Conservation (phyloP, 2,888 invertebrate species). For the Conus canariensis region DNA sequence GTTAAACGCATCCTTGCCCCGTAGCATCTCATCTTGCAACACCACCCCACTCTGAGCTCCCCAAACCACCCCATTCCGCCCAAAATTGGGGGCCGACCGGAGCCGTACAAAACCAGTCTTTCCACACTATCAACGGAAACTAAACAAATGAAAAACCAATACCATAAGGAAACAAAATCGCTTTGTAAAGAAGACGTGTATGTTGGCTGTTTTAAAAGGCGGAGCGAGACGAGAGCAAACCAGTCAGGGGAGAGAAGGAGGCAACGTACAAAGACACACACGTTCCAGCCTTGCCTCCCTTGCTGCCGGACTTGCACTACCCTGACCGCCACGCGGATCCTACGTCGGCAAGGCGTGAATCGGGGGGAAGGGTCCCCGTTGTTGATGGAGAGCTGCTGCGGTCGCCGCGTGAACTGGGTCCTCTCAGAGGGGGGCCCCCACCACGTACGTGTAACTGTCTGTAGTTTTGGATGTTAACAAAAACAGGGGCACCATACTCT, state of each 20-base stretch:
- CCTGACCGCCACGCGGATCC: background rate
- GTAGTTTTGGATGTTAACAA: background rate
- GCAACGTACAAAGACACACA: background rate
- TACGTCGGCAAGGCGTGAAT: background rate
- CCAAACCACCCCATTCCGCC: no score
- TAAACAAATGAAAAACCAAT: no score
- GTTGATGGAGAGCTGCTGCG: background rate
- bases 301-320: background rate
- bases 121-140: no score
- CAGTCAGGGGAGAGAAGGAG: conserved; percentile 2
- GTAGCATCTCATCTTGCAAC: no score
- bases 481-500: background rate
- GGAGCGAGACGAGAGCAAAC: background rate
- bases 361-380: background rate
- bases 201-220: background rate
- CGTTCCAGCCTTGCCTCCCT: conserved; percentile 4
- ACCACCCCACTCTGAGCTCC: no score
- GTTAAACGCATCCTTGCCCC: no score
- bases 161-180: no score
- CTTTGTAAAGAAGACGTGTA: background rate
- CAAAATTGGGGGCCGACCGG: no score
- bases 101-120: no score
- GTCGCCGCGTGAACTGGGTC: background rate
- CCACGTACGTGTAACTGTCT: background rate
- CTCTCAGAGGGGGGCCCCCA: background rate